Conservation (phyloP, 2,888 invertebrate genomes). For the Drosophila rubida region DNA sequence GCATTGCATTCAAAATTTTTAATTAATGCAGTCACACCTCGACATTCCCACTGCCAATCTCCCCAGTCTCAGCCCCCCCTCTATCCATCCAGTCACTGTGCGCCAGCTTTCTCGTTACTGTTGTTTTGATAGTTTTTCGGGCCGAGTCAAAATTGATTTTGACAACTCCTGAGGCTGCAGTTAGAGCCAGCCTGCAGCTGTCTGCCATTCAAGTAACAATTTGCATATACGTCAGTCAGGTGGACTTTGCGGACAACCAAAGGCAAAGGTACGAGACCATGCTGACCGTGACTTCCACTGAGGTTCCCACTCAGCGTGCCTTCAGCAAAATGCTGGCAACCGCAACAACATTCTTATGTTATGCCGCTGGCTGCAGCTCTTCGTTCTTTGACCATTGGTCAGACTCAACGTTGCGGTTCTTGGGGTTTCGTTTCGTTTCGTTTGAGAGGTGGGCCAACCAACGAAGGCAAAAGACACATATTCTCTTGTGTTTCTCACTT, state of each 20-base stretch:
- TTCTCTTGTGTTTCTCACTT: conserved; percentile 9
- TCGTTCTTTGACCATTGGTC: conserved; percentile 22
- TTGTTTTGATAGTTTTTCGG: conserved; percentile 17
- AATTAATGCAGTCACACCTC: conserved; percentile 74
- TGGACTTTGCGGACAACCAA: conserved; percentile 1
- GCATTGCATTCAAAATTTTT: conserved; percentile 75
- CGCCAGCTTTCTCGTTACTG: not conserved
- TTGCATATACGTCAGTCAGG: conserved; percentile 36
- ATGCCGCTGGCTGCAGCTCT: conserved; percentile 18
- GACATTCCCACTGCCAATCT: conserved; percentile 1
- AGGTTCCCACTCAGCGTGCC: conserved; percentile 1
- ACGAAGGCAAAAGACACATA: conserved; percentile 14
- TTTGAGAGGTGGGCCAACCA: conserved; percentile 17
- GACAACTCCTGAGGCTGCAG: conserved; percentile 35
- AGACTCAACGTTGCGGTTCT: conserved; percentile 41
- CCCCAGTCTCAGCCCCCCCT: not conserved
- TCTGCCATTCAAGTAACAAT: conserved; percentile 28
- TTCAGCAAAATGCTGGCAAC: conserved; percentile 37
- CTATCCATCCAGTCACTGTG: not conserved
- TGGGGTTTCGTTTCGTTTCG: conserved; percentile 34
- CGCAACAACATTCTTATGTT: conserved; percentile 64
- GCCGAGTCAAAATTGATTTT: conserved; percentile 42
- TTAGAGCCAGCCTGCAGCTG: conserved; percentile 20
- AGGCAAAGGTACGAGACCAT: not conserved
- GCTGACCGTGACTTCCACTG: conserved; percentile 9